Evolutionary conservation across 2,888 invertebrate genomes (phyloP), one percentile per base, ranked within the genome.

Genomic region (Harpagoxenus sublaevis): DNA sequence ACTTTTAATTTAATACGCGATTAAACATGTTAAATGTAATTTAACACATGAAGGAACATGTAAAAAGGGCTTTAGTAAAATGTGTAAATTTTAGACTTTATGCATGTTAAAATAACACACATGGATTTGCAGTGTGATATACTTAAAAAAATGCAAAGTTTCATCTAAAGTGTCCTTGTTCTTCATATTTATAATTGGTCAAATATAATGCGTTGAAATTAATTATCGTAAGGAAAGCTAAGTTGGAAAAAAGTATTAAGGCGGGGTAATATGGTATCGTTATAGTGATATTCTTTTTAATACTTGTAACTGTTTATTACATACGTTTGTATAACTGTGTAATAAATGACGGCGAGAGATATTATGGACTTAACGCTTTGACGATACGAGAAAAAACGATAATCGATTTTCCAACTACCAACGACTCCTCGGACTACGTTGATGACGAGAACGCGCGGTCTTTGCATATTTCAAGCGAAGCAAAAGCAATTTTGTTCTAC

Each of bases 261-360:
- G 18, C 8, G 5, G 42, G 18, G n/a, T 63, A 18, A 39, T 6
- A 15, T 66, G 23, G 23, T 23, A 23, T 23, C 23, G 23, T 23
- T 23, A 23, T 42, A 65, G 12, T 2, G 39, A 77, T 65, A 65
- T 53, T 53, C 39, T 8, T 3, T 65, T 18, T 2, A 65, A 53
- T 77, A 39, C 2, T 3, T 42, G 1, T 65, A 48, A 48, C 12
- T n/a, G 8, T 74, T 63, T 39, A 39, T 65, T 6, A 42, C n/a
- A 28, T 48, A 48, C n/a, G 12, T 53, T 63, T 42, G 28, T 42
- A 53, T 42, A 53, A 53, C 28, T 18, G 9, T 6, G 18, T 15
- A 65, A 77, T 77, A 65, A 65, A 65, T 74, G 28, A 73, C 62
- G 28, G 28, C 10, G 9, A 53, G 23, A 18, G 8, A 77, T 28